These are phyloP conservation scores for Limnothrissa miodon DNA, from an alignment of 2,113 vertebrate species.

Conservation along the genomic window DNA sequence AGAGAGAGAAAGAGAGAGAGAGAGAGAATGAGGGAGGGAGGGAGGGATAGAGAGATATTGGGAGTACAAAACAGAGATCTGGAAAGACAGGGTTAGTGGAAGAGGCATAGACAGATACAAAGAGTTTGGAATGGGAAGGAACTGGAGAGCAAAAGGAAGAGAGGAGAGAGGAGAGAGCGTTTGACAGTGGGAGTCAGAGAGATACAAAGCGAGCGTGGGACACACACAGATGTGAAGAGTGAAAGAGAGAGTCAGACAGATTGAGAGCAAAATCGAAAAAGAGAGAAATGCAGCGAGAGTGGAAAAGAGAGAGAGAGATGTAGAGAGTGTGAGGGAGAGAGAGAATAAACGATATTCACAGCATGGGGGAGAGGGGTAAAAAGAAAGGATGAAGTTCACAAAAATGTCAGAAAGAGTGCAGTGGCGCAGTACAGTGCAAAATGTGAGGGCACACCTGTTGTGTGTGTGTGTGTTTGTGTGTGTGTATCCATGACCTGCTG, in stretches of 20 bases:
- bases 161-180: neutral
- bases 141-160: neutral
- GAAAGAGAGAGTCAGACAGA: neutral
- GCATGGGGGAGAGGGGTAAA: too few species aligned
- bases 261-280: conserved; percentile 1
- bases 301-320: neutral
- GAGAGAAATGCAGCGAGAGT: too few species aligned
- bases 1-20: too few species aligned
- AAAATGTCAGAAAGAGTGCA: neutral
- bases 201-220: too few species aligned
- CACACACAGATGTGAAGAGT: neutral
- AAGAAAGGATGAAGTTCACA: neutral
- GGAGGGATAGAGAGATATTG: too few species aligned
- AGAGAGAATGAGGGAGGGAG: too few species aligned
- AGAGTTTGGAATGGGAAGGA: neutral
- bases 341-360: too few species aligned
- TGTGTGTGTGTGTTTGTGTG: conserved; percentile 33
- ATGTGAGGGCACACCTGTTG: neutral
- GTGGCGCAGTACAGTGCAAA: too few species aligned
- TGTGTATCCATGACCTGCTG: conserved; percentile 67
- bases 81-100: too few species aligned
- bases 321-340: neutral
- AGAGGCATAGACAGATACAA: too few species aligned
- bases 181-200: neutral
- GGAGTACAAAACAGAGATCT: too few species aligned